These are phyloP conservation scores for Cyanoderma ruficeps DNA, from an alignment of 2,113 vertebrate species.

Conservation along the genomic window DNA sequence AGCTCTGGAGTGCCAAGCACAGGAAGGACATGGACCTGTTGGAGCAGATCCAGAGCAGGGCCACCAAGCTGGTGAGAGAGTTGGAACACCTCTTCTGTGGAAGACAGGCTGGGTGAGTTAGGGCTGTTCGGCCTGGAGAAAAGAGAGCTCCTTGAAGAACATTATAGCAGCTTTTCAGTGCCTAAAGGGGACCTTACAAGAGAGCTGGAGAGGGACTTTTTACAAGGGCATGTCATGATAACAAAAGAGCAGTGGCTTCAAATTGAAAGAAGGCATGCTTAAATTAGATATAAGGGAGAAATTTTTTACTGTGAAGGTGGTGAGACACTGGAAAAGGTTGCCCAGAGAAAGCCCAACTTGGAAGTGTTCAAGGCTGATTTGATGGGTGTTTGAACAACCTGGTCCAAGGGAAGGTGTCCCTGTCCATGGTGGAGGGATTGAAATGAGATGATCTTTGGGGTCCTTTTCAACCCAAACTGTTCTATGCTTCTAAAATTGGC, in stretches of 20 bases:
- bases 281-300: neutral
- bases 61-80: neutral
- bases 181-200: neutral
- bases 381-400: neutral
- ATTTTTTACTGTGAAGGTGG: neutral
- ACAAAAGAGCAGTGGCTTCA: neutral
- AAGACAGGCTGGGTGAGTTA: neutral
- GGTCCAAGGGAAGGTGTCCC: neutral
- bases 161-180: neutral
- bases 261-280: neutral
- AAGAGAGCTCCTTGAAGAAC: neutral
- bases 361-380: neutral
- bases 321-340: neutral
- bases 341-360: neutral
- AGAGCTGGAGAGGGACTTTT: neutral
- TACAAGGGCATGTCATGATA: neutral
- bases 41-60: neutral
- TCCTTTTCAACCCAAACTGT: accelerated
- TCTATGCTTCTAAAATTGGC: neutral
- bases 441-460: neutral
- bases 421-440: neutral
- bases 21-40: neutral
- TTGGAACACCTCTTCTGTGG: neutral
- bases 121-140: neutral
- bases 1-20: neutral